Evolutionary conservation across 2,113 vertebrate genomes (phyloP).

Genomic region (Bucco capensis): DNA sequence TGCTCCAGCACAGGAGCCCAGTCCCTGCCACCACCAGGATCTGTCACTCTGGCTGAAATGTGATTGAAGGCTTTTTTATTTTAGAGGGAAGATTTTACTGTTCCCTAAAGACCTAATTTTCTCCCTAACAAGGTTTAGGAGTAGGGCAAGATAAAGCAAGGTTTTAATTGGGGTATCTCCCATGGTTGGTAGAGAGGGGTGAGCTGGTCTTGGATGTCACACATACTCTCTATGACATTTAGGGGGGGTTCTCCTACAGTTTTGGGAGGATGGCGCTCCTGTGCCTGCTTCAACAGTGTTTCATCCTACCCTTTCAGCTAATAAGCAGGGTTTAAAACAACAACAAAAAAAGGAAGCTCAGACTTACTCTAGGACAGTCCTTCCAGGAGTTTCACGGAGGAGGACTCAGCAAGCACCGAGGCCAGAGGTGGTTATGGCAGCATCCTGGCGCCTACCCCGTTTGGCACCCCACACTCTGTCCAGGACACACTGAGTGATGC

Average conservation of each 20-base stretch:
- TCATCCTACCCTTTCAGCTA: not conserved
- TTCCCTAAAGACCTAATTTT: not conserved
- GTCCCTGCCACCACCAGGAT: not conserved
- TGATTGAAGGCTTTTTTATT: not conserved
- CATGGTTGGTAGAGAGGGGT: not conserved
- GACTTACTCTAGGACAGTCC: conserved; percentile 21
- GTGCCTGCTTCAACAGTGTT: accelerated
- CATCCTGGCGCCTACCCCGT: accelerated
- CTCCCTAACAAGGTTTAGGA: not conserved
- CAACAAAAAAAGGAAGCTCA: not conserved
- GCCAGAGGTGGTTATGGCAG: not conserved
- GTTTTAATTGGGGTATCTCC: not conserved
- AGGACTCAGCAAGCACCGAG: not conserved
- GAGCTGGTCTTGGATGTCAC: not conserved
- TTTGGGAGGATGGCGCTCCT: not conserved
- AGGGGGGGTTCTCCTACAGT: not conserved
- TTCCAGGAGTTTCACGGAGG: not conserved
- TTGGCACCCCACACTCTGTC: not conserved
- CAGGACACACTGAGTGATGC: accelerated
- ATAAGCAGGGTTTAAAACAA: not conserved
- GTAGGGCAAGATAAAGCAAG: not conserved
- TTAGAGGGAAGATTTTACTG: not conserved
- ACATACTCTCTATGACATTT: accelerated
- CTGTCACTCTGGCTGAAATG: not conserved
- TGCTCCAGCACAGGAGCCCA: not conserved